Percentiles rank a stretch among this genome's conserved stretches.
Conservation (phyloP, 2,113 vertebrate genomes). For the Channa argus region DNA sequence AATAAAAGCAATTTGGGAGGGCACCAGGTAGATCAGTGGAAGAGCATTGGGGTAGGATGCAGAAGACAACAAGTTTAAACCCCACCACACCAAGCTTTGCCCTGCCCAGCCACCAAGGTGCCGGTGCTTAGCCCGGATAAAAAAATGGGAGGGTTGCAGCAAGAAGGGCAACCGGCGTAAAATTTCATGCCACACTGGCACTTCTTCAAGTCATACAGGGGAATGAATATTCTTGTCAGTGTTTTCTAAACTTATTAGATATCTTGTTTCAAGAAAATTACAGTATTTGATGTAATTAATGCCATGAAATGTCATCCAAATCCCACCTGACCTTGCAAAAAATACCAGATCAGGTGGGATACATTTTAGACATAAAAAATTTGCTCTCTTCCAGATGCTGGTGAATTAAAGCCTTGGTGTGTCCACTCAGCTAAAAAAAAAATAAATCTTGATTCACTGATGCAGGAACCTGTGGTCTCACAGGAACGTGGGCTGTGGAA, state of each 20-base stretch:
- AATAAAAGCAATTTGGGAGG: too few relatives aligned
- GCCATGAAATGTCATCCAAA: background rate
- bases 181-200: too few relatives aligned
- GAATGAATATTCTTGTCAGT: background rate
- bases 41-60: too few relatives aligned
- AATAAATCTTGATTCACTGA: slow-evolving; percentile 29
- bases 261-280: background rate
- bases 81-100: too few relatives aligned
- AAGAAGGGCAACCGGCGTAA: too few relatives aligned
- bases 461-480: slow-evolving; percentile 35
- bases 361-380: background rate
- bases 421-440: slow-evolving; percentile 26
- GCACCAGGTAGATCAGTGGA: too few relatives aligned
- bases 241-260: background rate
- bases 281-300: background rate
- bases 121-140: too few relatives aligned
- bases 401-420: background rate
- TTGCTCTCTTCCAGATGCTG: background rate
- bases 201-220: background rate
- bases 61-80: too few relatives aligned
- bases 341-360: background rate
- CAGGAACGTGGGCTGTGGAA: slow-evolving; percentile 20
- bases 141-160: too few relatives aligned
- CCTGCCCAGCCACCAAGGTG: too few relatives aligned
- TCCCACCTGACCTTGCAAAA: background rate